Evolutionary conservation across 2,113 vertebrate genomes (phyloP).

Genomic region (rat (Rattus norvegicus)): DNA sequence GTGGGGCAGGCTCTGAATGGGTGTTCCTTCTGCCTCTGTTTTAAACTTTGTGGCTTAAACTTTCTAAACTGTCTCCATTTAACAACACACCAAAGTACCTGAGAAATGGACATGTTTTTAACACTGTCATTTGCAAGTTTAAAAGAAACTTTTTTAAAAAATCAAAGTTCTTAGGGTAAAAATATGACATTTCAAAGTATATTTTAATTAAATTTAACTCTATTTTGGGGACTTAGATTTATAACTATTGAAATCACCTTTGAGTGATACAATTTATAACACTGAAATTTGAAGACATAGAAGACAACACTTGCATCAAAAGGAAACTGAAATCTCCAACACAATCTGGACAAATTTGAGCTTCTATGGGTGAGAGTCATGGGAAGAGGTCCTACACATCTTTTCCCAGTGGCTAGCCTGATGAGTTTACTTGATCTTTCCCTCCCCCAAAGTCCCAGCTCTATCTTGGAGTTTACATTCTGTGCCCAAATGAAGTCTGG

Average conservation of each 20-base stretch:
- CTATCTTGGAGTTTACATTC: too few relatives aligned
- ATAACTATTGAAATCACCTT: background rate
- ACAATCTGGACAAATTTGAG: background rate
- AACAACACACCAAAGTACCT: too few relatives aligned
- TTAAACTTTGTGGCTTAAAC: background rate
- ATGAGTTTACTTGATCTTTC: background rate
- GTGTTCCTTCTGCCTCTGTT: too few relatives aligned
- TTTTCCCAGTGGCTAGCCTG: background rate
- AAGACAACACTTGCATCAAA: background rate
- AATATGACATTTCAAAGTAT: background rate
- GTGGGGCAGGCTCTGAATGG: too few relatives aligned
- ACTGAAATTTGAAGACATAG: background rate
- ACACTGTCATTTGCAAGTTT: background rate
- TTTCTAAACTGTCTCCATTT: background rate
- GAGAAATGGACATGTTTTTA: background rate
- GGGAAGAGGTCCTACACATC: background rate
- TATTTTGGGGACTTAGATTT: slow-evolving; percentile 6
- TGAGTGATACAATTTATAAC: background rate
- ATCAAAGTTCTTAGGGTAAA: background rate
- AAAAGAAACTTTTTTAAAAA: background rate
- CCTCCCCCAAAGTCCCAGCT: background rate
- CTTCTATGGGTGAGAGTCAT: background rate
- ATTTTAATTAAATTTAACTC: slow-evolving; percentile 8
- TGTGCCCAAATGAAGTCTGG: too few relatives aligned
- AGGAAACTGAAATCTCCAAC: background rate